Conservation (phyloP, 2,888 invertebrate genomes). For the Cerastoderma edule region DNA sequence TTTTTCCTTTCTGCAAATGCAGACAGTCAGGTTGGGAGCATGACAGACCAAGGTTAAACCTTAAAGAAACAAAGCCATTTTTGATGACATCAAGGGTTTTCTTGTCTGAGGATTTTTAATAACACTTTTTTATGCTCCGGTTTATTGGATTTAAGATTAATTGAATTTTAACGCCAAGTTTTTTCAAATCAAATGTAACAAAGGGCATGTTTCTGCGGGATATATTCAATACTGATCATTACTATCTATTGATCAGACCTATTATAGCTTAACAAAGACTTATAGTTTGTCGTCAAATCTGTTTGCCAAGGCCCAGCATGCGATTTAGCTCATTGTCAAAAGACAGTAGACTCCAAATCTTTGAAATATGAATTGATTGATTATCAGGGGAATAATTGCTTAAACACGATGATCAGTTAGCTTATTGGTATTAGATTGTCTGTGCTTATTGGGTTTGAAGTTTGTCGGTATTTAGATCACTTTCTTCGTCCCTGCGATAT, state of each 20-base stretch:
- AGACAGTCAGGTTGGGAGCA: no score
- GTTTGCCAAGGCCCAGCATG: not conserved
- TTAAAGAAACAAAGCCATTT: no score
- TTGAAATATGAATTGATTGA: not conserved
- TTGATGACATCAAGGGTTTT: no score
- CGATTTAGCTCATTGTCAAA: slow-evolving; percentile 14
- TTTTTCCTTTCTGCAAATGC: no score
- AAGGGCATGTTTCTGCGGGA: slow-evolving; percentile 7
- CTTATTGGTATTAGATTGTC: not conserved
- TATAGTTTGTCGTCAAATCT: slow-evolving; percentile 4
- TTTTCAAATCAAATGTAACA: slow-evolving; percentile 18
- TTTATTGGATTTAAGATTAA: slow-evolving; percentile 24
- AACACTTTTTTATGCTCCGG: slow-evolving; percentile 1
- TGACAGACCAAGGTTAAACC: no score
- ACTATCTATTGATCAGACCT: slow-evolving; percentile 15
- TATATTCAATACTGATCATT: slow-evolving; percentile 24
- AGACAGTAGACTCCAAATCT: not conserved
- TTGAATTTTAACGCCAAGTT: slow-evolving; percentile 26
- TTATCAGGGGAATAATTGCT: slow-evolving; percentile 12
- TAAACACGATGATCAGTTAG: not conserved
- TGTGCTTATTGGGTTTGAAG: not conserved
- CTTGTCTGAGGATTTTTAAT: no score
- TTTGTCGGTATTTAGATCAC: slow-evolving; percentile 17
- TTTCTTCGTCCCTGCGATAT: not conserved
- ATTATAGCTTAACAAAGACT: slow-evolving; percentile 1